Conservation (phyloP, 2,888 invertebrate genomes). For the Chrysotoxum bicinctum region DNA sequence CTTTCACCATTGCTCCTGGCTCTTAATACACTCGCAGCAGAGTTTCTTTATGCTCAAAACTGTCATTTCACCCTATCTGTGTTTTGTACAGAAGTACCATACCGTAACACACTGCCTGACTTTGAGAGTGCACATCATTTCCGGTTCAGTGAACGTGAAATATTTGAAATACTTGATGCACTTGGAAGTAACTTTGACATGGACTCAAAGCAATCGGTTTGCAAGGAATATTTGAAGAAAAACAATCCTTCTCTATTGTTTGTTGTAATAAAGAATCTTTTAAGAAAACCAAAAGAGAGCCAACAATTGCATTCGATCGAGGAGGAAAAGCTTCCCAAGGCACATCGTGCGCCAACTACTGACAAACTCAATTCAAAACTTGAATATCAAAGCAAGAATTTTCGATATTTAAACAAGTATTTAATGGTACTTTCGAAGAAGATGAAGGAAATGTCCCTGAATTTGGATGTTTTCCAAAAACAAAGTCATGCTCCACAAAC, state of each 20-base stretch:
- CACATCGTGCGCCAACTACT: not conserved
- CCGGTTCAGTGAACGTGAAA: constrained; percentile 78
- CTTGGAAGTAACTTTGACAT: constrained; percentile 71
- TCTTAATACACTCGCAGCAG: constrained; percentile 80
- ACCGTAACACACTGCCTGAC: constrained; percentile 78
- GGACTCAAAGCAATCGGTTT: constrained; percentile 63
- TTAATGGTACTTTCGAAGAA: constrained; percentile 76
- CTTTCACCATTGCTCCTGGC: constrained; percentile 77
- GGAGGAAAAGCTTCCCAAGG: not conserved
- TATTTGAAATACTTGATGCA: constrained; percentile 77
- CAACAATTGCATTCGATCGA: not conserved
- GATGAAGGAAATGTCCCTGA: constrained; percentile 75
- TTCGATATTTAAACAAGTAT: constrained; percentile 76
- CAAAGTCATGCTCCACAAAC: constrained; percentile 15
- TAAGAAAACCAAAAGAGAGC: constrained; percentile 24
- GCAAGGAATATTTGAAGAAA: constrained; percentile 70
- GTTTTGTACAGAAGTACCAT: constrained; percentile 80
- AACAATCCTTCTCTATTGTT: constrained; percentile 73
- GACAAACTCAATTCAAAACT: constrained; percentile 37
- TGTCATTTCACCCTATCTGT: constrained; percentile 81
- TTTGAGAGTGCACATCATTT: constrained; percentile 77
- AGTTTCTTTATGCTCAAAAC: constrained; percentile 80
- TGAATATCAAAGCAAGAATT: constrained; percentile 70
- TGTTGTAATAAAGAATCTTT: constrained; percentile 72
- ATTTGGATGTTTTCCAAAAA: constrained; percentile 74